These are phyloP conservation scores for Podarcis muralis DNA, from an alignment of 2,113 vertebrate species.

Conservation along the genomic window DNA sequence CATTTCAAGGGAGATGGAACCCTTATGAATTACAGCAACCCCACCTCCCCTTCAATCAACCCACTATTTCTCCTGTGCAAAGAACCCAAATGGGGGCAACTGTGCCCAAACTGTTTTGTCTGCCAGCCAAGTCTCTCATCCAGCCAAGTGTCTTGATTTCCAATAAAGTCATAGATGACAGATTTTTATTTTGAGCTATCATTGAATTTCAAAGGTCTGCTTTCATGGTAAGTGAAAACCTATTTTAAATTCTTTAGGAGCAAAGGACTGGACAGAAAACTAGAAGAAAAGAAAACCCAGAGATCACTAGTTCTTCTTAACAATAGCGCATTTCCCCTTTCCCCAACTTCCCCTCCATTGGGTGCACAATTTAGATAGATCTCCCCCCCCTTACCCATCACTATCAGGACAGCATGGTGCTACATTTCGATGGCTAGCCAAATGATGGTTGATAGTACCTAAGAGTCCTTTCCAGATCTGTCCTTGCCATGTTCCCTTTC, in stretches of 20 bases:
- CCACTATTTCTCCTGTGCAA: not conserved
- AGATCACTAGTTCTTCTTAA: not conserved
- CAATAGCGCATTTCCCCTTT: not conserved
- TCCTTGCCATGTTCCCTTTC: not conserved
- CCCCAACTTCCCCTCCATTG: not conserved
- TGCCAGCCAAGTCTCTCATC: not conserved
- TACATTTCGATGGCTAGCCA: not conserved
- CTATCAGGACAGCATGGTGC: not conserved
- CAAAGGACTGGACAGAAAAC: not conserved
- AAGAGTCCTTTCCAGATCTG: not conserved
- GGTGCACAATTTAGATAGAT: not conserved
- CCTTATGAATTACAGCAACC: not conserved
- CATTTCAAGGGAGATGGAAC: too few species aligned
- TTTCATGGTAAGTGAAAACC: not conserved
- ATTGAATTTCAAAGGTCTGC: not conserved
- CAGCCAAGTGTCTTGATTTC: not conserved
- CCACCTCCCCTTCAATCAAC: not conserved
- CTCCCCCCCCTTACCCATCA: not conserved
- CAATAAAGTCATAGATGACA: not conserved
- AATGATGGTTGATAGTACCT: too few species aligned
- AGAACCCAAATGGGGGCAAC: not conserved
- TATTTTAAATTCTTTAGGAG: not conserved
- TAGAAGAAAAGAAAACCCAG: not conserved
- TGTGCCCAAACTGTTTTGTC: not conserved
- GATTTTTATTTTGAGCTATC: not conserved